phyloP scores from a whole-genome alignment of 2,888 invertebrate genomes.

The Tipula helvola region DNA sequence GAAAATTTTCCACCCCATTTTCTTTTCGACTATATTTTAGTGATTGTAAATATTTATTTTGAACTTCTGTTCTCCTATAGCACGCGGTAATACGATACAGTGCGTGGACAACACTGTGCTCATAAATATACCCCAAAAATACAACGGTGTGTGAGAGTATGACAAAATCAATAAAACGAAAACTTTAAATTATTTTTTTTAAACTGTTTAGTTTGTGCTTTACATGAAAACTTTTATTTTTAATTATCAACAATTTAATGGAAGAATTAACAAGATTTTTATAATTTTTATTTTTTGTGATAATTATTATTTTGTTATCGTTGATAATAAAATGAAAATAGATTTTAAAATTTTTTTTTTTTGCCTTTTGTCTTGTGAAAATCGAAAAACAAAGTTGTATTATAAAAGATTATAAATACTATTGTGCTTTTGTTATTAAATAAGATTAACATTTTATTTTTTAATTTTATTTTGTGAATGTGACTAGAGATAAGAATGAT shows the following conservation, averaged over 20 bases:
- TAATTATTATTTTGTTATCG: not conserved
- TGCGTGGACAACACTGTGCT: not conserved
- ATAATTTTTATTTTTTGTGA: not conserved
- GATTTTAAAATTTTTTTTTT: not conserved
- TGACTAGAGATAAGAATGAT: not conserved
- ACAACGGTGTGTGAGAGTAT: not conserved
- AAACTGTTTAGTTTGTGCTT: not conserved
- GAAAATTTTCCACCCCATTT: not conserved
- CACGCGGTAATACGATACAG: not conserved
- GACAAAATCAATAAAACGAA: not conserved
- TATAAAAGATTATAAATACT: not conserved
- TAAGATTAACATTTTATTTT: not conserved
- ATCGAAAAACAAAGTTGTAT: not conserved
- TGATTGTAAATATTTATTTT: not conserved
- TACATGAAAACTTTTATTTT: not conserved
- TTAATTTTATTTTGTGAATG: not conserved
- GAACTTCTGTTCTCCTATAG: not conserved
- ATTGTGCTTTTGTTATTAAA: not conserved
- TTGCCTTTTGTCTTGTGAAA: not conserved
- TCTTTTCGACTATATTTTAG: not conserved
- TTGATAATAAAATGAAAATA: not conserved
- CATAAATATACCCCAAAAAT: not conserved
- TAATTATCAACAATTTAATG: not conserved
- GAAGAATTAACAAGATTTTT: conserved; percentile 4
- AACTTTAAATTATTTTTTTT: not conserved